Evolutionary conservation across 2,888 invertebrate species (phyloP).

Genomic region (Netelia inedita): DNA sequence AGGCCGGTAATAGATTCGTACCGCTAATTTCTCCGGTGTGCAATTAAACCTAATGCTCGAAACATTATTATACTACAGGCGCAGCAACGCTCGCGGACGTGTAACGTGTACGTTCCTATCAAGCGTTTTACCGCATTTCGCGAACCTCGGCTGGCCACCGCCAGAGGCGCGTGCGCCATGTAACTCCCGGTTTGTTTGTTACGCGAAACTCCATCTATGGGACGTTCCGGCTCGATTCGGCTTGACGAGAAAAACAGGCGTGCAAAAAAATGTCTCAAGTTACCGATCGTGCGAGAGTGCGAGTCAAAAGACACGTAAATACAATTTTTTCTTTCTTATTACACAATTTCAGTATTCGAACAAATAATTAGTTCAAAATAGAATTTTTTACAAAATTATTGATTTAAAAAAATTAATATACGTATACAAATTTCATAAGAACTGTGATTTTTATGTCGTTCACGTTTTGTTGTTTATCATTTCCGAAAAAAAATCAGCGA

Average conservation of each 20-base stretch:
- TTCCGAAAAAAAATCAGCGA: no score
- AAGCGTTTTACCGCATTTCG: conserved; percentile 43
- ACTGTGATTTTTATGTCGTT: no score
- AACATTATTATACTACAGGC: conserved; percentile 52
- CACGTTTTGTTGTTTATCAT: no score
- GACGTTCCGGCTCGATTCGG: neutral
- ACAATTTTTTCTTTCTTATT: no score
- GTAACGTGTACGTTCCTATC: conserved; percentile 31
- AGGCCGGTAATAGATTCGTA: conserved; percentile 73
- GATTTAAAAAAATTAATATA: no score
- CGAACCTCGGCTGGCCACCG: neutral
- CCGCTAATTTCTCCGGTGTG: conserved; percentile 71
- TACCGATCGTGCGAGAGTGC: no score
- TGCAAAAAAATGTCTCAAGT: no score
- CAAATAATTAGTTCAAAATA: no score
- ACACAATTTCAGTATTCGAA: no score
- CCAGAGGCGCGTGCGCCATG: conserved; percentile 19
- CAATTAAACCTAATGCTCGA: conserved; percentile 75
- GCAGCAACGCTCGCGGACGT: conserved; percentile 25
- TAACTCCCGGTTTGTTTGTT: conserved; percentile 30
- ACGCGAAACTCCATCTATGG: neutral
- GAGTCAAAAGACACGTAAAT: no score
- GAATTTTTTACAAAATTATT: no score
- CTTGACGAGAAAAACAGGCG: neutral
- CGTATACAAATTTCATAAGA: no score